phyloP scores from a whole-genome alignment of 2,888 invertebrate genomes.

The Epinotia ramella region DNA sequence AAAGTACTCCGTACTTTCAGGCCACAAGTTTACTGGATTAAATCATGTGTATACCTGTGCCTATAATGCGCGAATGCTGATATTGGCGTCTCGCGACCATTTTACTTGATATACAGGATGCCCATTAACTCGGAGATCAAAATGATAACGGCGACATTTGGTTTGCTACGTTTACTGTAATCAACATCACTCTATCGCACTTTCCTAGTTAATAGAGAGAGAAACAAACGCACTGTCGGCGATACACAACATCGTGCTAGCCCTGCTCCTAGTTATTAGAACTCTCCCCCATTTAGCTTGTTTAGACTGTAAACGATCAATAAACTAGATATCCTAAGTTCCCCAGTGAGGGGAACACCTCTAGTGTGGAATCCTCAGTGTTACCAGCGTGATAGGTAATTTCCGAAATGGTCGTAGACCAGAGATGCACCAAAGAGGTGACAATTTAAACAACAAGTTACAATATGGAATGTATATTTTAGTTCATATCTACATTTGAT shows the following conservation, averaged over 20 bases:
- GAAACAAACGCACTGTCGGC: no score
- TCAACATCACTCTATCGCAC: no score
- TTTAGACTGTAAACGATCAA: not conserved
- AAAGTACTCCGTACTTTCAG: no score
- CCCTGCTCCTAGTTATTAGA: not conserved
- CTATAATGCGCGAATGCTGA: no score
- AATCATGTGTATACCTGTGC: no score
- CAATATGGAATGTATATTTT: constrained; percentile 85
- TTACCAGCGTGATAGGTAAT: constrained; percentile 1
- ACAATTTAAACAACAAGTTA: constrained; percentile 81
- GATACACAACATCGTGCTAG: not conserved
- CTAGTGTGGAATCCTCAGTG: not conserved
- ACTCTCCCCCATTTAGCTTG: not conserved
- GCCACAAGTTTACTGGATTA: no score
- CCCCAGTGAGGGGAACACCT: not conserved
- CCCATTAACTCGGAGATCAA: no score
- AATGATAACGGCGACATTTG: no score
- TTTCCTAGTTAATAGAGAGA: no score
- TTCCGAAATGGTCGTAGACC: constrained; percentile 11
- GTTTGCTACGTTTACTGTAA: no score
- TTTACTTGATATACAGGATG: no score
- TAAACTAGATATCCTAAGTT: not conserved
- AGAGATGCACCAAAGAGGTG: constrained; percentile 39
- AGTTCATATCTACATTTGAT: constrained; percentile 83
- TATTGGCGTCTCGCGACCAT: no score